Conservation (phyloP, 2,797 vertebrate genomes). For the Acropternis orthonyx region DNA sequence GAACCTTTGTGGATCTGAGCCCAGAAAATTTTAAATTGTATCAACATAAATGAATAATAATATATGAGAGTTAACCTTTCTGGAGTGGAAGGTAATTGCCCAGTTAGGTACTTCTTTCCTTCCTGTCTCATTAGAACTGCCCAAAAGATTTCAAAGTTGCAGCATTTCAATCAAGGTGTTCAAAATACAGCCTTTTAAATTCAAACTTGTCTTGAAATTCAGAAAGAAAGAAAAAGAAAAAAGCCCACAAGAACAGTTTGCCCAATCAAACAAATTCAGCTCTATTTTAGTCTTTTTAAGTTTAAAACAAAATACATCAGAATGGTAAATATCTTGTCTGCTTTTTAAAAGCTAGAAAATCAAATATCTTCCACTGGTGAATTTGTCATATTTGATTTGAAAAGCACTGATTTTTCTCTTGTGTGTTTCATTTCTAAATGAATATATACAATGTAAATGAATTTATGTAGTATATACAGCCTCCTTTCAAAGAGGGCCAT, state of each 20-base stretch:
- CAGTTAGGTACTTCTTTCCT: neutral
- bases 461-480: slow-evolving; percentile 50
- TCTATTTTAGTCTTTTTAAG: slow-evolving; percentile 37
- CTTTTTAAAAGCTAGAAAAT: slow-evolving; percentile 41
- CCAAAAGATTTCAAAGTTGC: neutral
- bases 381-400: slow-evolving; percentile 58
- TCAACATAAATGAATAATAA: neutral
- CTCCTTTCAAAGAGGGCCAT: slow-evolving; percentile 33
- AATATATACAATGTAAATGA: slow-evolving; percentile 64
- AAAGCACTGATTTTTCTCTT: slow-evolving; percentile 58
- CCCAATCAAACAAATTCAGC: slow-evolving; percentile 50
- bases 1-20: neutral
- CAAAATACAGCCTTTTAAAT: neutral
- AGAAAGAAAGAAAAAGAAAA: neutral
- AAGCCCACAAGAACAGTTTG: neutral
- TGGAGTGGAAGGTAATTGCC: neutral
- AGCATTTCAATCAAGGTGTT: neutral
- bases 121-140: neutral
- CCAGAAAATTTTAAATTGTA: neutral
- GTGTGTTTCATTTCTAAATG: slow-evolving; percentile 54
- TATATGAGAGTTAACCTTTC: neutral
- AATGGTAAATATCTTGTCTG: slow-evolving; percentile 40
- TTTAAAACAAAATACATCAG: slow-evolving; percentile 51
- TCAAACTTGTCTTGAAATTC: neutral
- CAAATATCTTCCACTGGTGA: slow-evolving; percentile 47